A percentile compares a stretch with the other conserved stretches of the same genome.
These are phyloP conservation scores for Drosophila hamatofila DNA, from an alignment of 2,888 invertebrate species.

Conservation along the genomic window DNA sequence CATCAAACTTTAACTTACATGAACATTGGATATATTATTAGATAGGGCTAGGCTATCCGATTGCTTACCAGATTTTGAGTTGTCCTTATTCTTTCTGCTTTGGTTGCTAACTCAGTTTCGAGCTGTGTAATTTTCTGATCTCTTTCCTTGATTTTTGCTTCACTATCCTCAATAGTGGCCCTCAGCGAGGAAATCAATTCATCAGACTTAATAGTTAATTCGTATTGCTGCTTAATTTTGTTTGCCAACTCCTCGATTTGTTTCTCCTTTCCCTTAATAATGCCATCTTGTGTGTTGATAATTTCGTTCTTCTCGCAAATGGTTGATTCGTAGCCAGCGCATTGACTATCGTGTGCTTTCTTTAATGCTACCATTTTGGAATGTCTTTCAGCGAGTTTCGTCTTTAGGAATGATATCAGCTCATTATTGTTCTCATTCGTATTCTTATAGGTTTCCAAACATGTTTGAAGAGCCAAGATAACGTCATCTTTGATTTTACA, in stretches of 20 bases:
- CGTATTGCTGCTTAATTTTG: slow-evolving; percentile 8
- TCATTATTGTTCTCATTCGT: slow-evolving; percentile 26
- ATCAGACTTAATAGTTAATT: not conserved
- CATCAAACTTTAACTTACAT: not conserved
- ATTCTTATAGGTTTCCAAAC: slow-evolving; percentile 41
- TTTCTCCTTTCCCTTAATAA: slow-evolving; percentile 8
- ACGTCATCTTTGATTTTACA: slow-evolving; percentile 43
- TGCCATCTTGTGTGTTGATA: slow-evolving; percentile 14
- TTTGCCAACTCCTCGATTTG: slow-evolving; percentile 18
- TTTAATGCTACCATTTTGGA: slow-evolving; percentile 10
- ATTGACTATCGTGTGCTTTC: slow-evolving; percentile 5
- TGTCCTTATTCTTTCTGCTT: slow-evolving; percentile 5
- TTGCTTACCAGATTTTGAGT: slow-evolving; percentile 1
- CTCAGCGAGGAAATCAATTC: slow-evolving; percentile 7
- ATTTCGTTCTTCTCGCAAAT: slow-evolving; percentile 17
- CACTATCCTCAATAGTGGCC: slow-evolving; percentile 4
- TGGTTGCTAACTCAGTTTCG: not conserved
- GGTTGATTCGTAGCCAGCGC: not conserved
- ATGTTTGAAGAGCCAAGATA: slow-evolving; percentile 32
- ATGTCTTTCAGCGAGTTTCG: slow-evolving; percentile 30
- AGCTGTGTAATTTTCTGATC: slow-evolving; percentile 7
- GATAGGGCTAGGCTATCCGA: not conserved
- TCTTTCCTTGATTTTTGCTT: not conserved
- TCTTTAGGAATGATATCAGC: slow-evolving; percentile 17
- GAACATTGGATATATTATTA: not conserved